Evolutionary conservation across 2,888 invertebrate genomes (phyloP).

Genomic region (Lasioglossum lativentre): DNA sequence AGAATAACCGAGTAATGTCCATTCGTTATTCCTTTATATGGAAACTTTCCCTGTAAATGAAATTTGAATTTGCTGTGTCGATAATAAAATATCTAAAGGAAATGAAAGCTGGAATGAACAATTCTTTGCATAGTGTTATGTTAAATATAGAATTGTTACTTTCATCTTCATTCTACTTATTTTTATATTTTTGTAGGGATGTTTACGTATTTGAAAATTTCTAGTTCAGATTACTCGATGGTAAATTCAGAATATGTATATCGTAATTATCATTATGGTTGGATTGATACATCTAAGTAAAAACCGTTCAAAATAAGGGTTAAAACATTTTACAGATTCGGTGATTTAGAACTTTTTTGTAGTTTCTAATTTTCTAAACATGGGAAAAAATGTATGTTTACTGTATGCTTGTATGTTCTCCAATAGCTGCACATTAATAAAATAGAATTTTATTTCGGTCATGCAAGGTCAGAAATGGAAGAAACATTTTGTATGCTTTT

Average conservation of each 20-base stretch:
- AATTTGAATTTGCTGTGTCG: neutral
- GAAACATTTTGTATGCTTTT: too few species aligned
- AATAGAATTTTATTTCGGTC: too few species aligned
- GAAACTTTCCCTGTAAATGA: neutral
- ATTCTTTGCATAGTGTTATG: neutral
- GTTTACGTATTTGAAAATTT: neutral
- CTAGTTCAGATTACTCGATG: neutral
- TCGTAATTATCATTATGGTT: neutral
- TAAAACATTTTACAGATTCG: neutral
- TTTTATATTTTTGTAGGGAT: neutral
- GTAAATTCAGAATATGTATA: too few species aligned
- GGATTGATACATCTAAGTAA: neutral
- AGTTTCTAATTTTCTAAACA: too few species aligned
- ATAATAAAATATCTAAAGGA: neutral
- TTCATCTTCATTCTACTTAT: neutral
- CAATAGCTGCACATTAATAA: too few species aligned
- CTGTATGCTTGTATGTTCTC: too few species aligned
- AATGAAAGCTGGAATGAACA: neutral
- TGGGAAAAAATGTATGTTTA: too few species aligned
- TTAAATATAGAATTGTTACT: too few species aligned
- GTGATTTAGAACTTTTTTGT: too few species aligned
- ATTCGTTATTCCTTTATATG: neutral
- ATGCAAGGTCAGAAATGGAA: too few species aligned
- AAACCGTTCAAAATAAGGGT: neutral
- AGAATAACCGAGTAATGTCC: conserved; percentile 10